Evolutionary conservation across 2,797 vertebrate species (phyloP), one percentile per base, ranked within the genome.

Genomic region (Antrozous pallidus): DNA sequence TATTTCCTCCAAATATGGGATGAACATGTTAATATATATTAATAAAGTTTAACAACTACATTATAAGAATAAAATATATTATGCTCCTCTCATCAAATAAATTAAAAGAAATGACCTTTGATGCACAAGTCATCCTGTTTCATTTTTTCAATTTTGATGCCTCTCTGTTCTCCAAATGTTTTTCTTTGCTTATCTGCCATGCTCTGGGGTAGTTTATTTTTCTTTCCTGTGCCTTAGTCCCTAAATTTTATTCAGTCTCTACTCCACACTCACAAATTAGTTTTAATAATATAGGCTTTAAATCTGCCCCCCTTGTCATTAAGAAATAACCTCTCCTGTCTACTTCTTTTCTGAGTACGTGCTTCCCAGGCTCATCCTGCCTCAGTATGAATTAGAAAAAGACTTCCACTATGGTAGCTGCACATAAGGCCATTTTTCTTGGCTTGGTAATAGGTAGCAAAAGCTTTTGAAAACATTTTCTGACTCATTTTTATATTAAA

Each of bases 1-100:
- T 49, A 70, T 61, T 81, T 91, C 11, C 26, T 94, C 40, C 40
- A 95, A 24, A 87, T 75, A 38, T 91, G 47, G 58, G 61, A 87
- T 24, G 18, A 70, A 82, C 67, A 71, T 47, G 80, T 67, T 87
- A 79, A 73, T 82, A 54, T 38, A 3, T 67, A 73, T 74, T 63
- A 91, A 70, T 75, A 47, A 94, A 70, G 33, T n/a, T 89, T 31
- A 58, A 28, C 73, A 40, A 67, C 63, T 10, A 38, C 38, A 70
- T 85, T 74, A 8, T 81, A 90, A 94, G 77, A 94, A 49, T 17
- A 58, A 86, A 84, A 77, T 42, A 14, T 75, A 45, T 63, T 67
- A 10, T 33, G 18, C 17, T 90, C 86, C 49, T 42, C 36, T 73
- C 45, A 5, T 92, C 73, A 93, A 87, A 18, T 81, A 61, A 79